Conservation (phyloP, 2,888 invertebrate species). For the Thecophora atra region DNA sequence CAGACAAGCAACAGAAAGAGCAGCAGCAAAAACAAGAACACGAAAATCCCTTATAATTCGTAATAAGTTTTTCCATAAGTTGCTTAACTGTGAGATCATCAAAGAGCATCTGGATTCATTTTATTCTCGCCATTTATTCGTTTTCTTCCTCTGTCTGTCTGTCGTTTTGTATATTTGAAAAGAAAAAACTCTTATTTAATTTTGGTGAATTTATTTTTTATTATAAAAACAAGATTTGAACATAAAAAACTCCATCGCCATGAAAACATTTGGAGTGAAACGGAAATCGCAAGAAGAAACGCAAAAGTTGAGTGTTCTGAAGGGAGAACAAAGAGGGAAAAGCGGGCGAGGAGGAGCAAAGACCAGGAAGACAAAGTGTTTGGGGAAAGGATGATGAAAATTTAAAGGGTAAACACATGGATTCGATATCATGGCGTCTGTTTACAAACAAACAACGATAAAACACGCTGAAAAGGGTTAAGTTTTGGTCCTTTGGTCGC, state of each 20-base stretch:
- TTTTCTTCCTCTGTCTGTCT: neutral
- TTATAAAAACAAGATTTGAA: no score
- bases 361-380: neutral
- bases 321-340: neutral
- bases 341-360: neutral
- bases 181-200: no score
- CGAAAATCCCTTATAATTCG: constrained; percentile 18
- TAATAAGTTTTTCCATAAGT: constrained; percentile 29
- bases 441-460: neutral
- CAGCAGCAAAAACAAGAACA: no score
- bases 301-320: neutral
- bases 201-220: no score
- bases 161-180: neutral
- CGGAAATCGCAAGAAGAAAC: neutral
- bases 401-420: constrained; percentile 6
- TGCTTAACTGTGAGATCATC: neutral
- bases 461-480: no score
- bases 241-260: neutral
- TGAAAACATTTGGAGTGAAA: neutral
- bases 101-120: no score
- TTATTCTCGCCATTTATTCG: neutral
- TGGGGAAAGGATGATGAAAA: neutral
- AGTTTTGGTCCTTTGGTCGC: no score
- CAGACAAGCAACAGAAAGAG: no score
- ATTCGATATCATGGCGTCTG: constrained; percentile 8